These are phyloP conservation scores for Dolichallabes microphthalmus DNA, from an alignment of 2,113 vertebrate species.

Conservation along the genomic window DNA sequence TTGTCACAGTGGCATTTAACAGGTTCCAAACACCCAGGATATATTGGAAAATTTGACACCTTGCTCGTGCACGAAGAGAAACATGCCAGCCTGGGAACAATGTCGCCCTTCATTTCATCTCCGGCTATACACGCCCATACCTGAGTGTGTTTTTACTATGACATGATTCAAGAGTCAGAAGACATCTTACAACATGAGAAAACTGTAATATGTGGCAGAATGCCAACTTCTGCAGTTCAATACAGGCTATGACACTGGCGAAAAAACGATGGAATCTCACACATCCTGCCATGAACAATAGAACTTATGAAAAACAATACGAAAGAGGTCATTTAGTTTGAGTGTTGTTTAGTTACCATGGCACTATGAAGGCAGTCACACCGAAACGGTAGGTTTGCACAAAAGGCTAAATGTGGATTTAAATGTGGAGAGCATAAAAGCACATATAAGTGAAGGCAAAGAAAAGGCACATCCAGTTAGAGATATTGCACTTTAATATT, in stretches of 20 bases:
- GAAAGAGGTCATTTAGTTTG: neutral
- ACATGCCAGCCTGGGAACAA: conserved; percentile 46
- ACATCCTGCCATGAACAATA: conserved; percentile 41
- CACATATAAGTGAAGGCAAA: neutral
- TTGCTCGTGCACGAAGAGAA: neutral
- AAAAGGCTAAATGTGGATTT: neutral
- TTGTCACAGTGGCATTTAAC: conserved; percentile 27
- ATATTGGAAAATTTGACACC: conserved; percentile 34
- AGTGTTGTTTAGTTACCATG: conserved; percentile 26
- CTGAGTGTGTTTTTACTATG: conserved; percentile 39
- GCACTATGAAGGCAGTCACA: neutral
- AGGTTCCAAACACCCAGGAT: conserved; percentile 10
- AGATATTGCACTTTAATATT: neutral
- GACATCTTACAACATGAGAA: conserved; percentile 32
- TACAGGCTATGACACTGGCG: conserved; percentile 20
- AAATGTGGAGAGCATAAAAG: neutral
- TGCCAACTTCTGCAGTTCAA: conserved; percentile 3
- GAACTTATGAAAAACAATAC: neutral
- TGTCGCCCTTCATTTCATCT: conserved; percentile 9
- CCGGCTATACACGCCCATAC: conserved; percentile 22
- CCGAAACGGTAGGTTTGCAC: neutral
- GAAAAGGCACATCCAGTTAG: neutral
- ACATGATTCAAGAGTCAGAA: neutral
- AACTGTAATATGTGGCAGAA: neutral
- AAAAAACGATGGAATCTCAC: conserved; percentile 32